Percentiles rank a stretch among this genome's conserved stretches.
phyloP scores from a whole-genome alignment of 2,888 invertebrate genomes.

The Erannis defoliaria region DNA sequence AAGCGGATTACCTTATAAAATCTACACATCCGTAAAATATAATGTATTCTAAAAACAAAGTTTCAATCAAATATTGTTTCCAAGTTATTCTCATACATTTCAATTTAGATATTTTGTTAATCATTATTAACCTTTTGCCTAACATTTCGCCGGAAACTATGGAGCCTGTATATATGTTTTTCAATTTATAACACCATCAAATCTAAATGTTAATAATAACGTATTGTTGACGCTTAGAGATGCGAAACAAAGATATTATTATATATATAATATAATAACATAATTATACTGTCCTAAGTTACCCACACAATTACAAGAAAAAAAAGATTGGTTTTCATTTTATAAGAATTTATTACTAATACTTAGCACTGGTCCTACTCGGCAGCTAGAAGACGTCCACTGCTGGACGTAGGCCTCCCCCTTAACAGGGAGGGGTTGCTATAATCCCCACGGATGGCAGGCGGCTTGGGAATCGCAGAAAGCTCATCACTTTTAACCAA shows the following conservation, averaged over 20 bases:
- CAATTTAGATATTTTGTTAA: not conserved
- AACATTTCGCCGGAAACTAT: not conserved
- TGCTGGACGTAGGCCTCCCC: too few species aligned
- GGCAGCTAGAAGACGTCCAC: too few species aligned
- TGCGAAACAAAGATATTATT: not conserved
- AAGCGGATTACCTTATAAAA: constrained; percentile 8
- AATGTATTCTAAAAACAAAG: not conserved
- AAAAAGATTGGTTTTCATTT: too few species aligned
- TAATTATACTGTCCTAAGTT: too few species aligned
- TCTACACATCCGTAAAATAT: constrained; percentile 1
- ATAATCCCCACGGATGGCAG: too few species aligned
- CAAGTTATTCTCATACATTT: not conserved
- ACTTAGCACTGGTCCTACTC: too few species aligned
- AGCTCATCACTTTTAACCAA: too few species aligned
- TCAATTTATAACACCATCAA: not conserved
- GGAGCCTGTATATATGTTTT: not conserved
- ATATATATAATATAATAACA: too few species aligned
- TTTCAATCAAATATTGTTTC: not conserved
- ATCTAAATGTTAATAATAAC: constrained; percentile 5
- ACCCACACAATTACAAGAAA: too few species aligned
- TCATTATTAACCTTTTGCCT: not conserved
- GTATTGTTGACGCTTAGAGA: not conserved
- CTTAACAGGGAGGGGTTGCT: too few species aligned
- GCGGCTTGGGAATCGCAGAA: too few species aligned
- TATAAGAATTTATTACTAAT: too few species aligned